Conservation (phyloP, 2,888 invertebrate species). For the Protophormia terraenovae region DNA sequence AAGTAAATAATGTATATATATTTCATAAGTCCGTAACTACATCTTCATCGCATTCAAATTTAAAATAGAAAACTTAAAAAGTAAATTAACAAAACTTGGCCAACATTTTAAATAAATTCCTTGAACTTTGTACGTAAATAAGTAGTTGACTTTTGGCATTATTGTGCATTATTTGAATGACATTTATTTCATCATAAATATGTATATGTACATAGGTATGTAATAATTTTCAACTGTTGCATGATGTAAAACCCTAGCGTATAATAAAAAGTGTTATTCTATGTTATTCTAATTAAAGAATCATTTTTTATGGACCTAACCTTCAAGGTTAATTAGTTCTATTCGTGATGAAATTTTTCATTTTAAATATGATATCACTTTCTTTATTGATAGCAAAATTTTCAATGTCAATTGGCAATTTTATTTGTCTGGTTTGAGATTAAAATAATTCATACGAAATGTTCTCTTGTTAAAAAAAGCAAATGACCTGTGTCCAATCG, state of each 20-base stretch:
- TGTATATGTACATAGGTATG: too few relatives aligned
- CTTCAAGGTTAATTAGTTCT: slow-evolving; percentile 40
- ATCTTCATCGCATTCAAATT: too few relatives aligned
- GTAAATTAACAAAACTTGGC: neutral
- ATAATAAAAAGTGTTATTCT: neutral
- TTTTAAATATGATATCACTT: slow-evolving; percentile 8
- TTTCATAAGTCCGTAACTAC: too few relatives aligned
- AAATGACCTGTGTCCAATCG: neutral
- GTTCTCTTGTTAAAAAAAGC: neutral
- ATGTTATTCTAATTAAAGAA: too few relatives aligned
- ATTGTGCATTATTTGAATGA: neutral
- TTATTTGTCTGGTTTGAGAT: neutral
- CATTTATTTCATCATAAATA: neutral
- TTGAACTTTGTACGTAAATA: slow-evolving; percentile 9
- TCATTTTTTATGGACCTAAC: neutral
- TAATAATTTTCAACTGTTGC: slow-evolving; percentile 2
- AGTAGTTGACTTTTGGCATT: too few relatives aligned
- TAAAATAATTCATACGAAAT: neutral
- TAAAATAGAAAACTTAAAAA: neutral
- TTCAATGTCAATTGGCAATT: slow-evolving; percentile 11
- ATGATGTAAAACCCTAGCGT: neutral
- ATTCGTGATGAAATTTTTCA: slow-evolving; percentile 19
- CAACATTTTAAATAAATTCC: neutral
- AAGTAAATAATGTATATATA: too few relatives aligned
- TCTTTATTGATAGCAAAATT: neutral